phyloP scores from a whole-genome alignment of 2,113 vertebrate genomes.

The Malurus melanocephalus region DNA sequence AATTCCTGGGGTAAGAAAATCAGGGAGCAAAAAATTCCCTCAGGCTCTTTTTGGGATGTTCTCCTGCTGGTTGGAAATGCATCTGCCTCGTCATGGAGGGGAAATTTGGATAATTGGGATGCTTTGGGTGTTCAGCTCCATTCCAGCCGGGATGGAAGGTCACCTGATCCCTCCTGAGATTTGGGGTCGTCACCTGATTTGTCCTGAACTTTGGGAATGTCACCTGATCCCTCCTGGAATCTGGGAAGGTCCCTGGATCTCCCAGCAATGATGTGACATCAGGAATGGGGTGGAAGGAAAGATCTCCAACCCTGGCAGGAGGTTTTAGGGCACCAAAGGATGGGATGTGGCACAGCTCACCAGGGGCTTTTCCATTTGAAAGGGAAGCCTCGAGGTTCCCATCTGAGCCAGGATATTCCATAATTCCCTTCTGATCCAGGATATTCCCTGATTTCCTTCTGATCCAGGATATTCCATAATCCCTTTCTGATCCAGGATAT shows the following conservation, averaged over 20 bases:
- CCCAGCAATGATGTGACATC: background rate
- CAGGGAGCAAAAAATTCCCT: background rate
- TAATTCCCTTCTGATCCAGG: background rate
- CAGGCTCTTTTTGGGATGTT: background rate
- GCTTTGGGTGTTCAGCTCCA: background rate
- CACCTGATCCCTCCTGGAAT: accelerated
- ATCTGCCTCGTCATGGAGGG: background rate
- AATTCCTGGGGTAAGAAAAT: background rate
- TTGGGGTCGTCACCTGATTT: too few species aligned
- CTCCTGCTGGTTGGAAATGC: background rate
- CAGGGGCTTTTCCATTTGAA: accelerated
- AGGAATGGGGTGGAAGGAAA: background rate
- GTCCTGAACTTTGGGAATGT: background rate
- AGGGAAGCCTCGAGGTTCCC: background rate
- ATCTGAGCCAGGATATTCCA: background rate
- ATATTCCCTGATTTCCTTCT: background rate
- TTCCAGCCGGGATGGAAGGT: background rate
- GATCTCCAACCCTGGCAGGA: accelerated
- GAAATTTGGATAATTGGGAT: background rate
- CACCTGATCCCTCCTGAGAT: accelerated
- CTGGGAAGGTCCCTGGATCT: background rate
- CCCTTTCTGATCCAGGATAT: background rate
- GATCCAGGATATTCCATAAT: background rate
- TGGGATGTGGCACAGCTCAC: background rate
- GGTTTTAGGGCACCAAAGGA: background rate